Evolutionary conservation across 1,140 invertebrate species (phyloP), one percentile per base, ranked within the genome.

Genomic region (Paraescarpia echinospica): DNA sequence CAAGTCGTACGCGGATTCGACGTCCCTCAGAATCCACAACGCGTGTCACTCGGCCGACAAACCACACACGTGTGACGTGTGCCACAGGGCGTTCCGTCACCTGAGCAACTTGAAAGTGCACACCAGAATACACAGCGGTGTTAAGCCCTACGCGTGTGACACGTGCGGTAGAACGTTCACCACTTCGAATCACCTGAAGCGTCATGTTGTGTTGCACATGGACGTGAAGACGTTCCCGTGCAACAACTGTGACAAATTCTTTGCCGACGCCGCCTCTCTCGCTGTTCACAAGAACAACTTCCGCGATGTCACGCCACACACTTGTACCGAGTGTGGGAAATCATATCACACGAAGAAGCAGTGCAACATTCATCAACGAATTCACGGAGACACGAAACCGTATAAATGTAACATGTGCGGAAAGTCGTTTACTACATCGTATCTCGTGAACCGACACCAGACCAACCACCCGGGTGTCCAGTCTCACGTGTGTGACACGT

Each of bases 191-290:
- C 99, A 98, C 0, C 96, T 99, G 51, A 99, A 98, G 34, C 99
- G 99, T 96, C 99, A 99, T 96, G 96, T 99, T 89, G 96, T 98
- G 94, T 99, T 99, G 95, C 99, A 99, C 96, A 98, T 98, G 59
- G 99, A 99, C 77, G 96, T 96, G 93, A 98, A 98, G 95, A 98
- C 99, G 93, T 98, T 98, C 96, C 97, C 98, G 92, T 99, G 99
- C 95, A 97, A 98, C 92, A 97, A 98, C 18, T 99, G 98, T 96
- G 96, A 98, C 92, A 97, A 99, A 88, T 97, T 98, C 94, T 99
- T 99, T 96, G 99, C 98, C 12, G 99, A 99, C 95, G 99, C 98
- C 91, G 99, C 99, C 89, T 99, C 99, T 96, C 97, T 99, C 33
- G 99, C 99, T 96, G 97, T 99, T 94, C 99, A 99, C 96, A 0